Evolutionary conservation across 2,113 vertebrate genomes (phyloP).

Genomic region (Melanotaenia duboulayi): DNA sequence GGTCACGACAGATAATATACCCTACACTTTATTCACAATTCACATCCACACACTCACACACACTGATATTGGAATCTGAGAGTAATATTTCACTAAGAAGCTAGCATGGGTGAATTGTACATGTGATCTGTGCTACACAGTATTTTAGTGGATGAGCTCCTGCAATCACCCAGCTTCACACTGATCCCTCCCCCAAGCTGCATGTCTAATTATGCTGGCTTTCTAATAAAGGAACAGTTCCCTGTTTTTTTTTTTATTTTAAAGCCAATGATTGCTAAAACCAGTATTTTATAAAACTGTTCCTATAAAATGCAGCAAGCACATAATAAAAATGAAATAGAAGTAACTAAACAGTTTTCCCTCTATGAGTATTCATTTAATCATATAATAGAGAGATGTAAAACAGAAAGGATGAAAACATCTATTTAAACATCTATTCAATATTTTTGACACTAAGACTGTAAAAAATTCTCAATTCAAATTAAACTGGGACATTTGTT

Average conservation of each 20-base stretch:
- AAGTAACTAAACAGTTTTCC: no score
- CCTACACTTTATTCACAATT: no score
- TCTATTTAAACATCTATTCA: no score
- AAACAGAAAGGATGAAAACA: background rate
- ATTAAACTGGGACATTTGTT: no score
- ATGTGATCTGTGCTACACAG: background rate
- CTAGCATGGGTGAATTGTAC: background rate
- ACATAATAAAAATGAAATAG: background rate
- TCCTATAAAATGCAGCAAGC: background rate
- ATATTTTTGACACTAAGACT: no score
- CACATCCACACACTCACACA: no score
- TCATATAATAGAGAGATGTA: background rate
- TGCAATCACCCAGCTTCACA: slow-evolving; percentile 44
- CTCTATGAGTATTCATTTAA: background rate
- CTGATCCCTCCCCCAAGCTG: slow-evolving; percentile 46
- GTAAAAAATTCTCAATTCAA: no score
- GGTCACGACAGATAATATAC: background rate
- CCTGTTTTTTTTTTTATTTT: slow-evolving; percentile 33
- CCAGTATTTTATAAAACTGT: background rate
- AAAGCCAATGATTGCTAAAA: slow-evolving; percentile 8
- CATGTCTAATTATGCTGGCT: slow-evolving; percentile 69
- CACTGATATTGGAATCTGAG: background rate
- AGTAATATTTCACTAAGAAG: background rate
- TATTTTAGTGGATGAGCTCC: slow-evolving; percentile 27
- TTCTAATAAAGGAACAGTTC: slow-evolving; percentile 72